phyloP scores from a whole-genome alignment of 2,113 vertebrate genomes.

The Morone chrysops region DNA sequence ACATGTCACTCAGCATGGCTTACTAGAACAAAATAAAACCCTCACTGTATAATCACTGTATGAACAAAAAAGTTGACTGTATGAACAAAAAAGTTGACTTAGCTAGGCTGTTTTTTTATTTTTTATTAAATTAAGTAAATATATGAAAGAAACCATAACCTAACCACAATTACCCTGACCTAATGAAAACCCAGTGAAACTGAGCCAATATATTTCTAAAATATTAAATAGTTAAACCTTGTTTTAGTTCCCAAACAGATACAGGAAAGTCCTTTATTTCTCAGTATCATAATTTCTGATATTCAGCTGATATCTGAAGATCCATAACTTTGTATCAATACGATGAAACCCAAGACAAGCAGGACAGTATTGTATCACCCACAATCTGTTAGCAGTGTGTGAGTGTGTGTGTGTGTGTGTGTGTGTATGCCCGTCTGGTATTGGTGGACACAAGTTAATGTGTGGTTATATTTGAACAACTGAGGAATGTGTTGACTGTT shows the following conservation, averaged over 20 bases:
- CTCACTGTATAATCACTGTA: neutral
- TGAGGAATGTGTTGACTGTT: slow-evolving; percentile 84
- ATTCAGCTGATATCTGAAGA: slow-evolving; percentile 3
- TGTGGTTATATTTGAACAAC: slow-evolving; percentile 81
- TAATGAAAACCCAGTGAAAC: neutral
- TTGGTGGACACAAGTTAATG: slow-evolving; percentile 76
- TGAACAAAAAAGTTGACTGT: too few relatives aligned
- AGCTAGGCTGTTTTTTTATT: too few relatives aligned
- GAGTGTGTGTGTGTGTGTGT: neutral
- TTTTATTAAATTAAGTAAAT: neutral
- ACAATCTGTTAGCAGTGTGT: slow-evolving; percentile 33
- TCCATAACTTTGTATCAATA: slow-evolving; percentile 29
- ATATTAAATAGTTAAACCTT: neutral
- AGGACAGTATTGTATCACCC: slow-evolving; percentile 35
- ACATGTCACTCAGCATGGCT: too few relatives aligned
- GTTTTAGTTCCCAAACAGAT: neutral
- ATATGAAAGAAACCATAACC: neutral
- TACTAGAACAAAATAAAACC: neutral
- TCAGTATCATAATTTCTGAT: slow-evolving; percentile 5
- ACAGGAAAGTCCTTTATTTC: neutral
- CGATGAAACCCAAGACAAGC: slow-evolving; percentile 15
- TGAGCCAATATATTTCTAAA: neutral
- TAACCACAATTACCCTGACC: neutral
- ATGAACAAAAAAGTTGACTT: neutral
- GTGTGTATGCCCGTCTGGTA: slow-evolving; percentile 23